These are phyloP conservation scores for Heloderma charlesbogerti DNA, from an alignment of 2,113 vertebrate species.

Conservation along the genomic window DNA sequence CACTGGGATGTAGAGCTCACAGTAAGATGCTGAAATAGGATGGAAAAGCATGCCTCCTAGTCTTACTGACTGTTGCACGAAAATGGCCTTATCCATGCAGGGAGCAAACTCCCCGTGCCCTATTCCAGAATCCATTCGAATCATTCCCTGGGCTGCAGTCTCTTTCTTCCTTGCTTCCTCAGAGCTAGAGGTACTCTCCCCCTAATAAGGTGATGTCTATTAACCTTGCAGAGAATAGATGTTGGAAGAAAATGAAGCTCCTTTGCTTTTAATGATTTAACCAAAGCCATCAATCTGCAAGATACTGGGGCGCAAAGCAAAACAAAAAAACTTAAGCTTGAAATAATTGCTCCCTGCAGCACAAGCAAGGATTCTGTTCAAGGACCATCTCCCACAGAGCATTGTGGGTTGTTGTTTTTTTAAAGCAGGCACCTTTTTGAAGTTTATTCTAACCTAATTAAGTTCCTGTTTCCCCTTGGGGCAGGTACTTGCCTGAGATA, in stretches of 20 bases:
- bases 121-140: background rate
- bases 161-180: background rate
- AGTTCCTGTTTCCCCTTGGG: conserved; percentile 58
- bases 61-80: background rate
- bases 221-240: background rate
- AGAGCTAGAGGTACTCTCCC: background rate
- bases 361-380: conserved; percentile 3
- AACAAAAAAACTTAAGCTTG: conserved; percentile 6
- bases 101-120: background rate
- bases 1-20: background rate
- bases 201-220: background rate
- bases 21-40: background rate
- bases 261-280: conserved; percentile 29
- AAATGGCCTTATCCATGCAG: background rate
- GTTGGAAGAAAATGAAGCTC: background rate
- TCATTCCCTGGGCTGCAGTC: background rate
- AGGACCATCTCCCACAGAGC: conserved; percentile 50
- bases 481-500: conserved; percentile 66
- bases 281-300: conserved; percentile 12
- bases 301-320: background rate
- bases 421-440: conserved; percentile 53
- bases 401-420: conserved; percentile 36
- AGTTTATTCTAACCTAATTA: conserved; percentile 65
- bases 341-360: conserved; percentile 38
- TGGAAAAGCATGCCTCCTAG: background rate